Percentiles rank a stretch among this genome's conserved stretches.
Evolutionary conservation across 2,113 vertebrate genomes (phyloP).

Genomic region (Numenius arquata): DNA sequence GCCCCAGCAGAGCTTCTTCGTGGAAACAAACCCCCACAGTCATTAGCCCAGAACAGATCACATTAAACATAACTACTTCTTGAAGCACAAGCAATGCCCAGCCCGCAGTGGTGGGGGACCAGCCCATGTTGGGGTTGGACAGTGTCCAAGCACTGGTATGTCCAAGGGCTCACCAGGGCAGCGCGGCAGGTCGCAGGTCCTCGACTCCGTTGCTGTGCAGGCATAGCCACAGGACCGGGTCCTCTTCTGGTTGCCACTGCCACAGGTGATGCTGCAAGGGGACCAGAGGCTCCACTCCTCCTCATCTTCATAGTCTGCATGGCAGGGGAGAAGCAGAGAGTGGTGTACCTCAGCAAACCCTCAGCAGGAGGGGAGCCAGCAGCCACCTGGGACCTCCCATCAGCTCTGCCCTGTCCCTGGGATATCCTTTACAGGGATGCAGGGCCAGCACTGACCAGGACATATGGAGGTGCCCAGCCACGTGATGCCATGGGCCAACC

Average conservation of each 20-base stretch:
- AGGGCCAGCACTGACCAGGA: not conserved
- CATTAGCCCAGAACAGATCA: not conserved
- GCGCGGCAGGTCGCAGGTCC: slow-evolving; percentile 77
- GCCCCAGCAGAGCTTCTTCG: not conserved
- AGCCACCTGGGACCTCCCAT: not conserved
- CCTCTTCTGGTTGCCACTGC: slow-evolving; percentile 83
- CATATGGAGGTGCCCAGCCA: not conserved
- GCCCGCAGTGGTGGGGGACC: not conserved
- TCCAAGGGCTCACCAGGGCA: slow-evolving; percentile 80
- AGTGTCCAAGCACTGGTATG: not conserved
- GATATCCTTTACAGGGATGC: not conserved
- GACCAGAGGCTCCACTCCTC: slow-evolving; percentile 91
- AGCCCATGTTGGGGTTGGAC: not conserved
- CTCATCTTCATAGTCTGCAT: slow-evolving; percentile 77
- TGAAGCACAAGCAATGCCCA: not conserved
- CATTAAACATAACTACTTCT: not conserved
- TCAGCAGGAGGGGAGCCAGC: not conserved
- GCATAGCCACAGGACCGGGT: slow-evolving; percentile 85
- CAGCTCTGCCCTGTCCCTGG: not conserved
- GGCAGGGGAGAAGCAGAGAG: not conserved
- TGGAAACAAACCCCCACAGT: not conserved
- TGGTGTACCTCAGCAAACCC: not conserved
- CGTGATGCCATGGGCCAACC: accelerated
- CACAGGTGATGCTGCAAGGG: slow-evolving; percentile 85
- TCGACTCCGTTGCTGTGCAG: slow-evolving; percentile 85